These are phyloP conservation scores for Choloepus didactylus DNA, from an alignment of 2,797 vertebrate genomes.

Conservation along the genomic window DNA sequence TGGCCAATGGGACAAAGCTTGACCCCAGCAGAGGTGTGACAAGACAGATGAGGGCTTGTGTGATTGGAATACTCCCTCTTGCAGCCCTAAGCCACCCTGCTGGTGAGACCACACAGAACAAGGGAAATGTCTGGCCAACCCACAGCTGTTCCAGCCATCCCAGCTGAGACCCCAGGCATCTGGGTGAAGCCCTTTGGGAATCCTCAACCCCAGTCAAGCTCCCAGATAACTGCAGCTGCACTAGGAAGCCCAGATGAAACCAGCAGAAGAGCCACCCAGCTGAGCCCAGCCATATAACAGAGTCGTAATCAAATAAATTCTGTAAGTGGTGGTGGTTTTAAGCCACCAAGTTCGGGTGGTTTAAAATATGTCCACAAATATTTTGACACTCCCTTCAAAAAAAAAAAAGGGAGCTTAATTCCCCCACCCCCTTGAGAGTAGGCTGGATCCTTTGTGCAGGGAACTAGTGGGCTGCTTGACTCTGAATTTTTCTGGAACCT, in stretches of 20 bases:
- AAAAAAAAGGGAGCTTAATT: not conserved
- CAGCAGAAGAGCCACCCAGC: too few relatives aligned
- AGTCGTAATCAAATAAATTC: too few relatives aligned
- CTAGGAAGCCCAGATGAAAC: not conserved
- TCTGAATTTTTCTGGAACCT: constrained; percentile 45
- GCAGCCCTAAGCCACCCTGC: not conserved
- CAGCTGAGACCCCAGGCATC: too few relatives aligned
- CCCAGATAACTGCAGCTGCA: not conserved
- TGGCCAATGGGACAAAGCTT: too few relatives aligned
- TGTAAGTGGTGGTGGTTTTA: not conserved
- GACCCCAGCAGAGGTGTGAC: too few relatives aligned
- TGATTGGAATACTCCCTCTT: too few relatives aligned
- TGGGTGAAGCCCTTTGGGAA: not conserved
- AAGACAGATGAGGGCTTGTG: too few relatives aligned
- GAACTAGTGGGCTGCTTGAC: not conserved
- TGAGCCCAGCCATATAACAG: too few relatives aligned
- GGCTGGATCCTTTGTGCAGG: not conserved
- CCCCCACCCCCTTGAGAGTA: too few relatives aligned
- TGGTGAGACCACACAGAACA: not conserved
- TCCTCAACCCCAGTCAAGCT: not conserved
- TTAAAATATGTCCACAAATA: not conserved
- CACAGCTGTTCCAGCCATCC: too few relatives aligned
- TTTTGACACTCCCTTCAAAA: not conserved
- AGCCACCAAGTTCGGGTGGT: not conserved
- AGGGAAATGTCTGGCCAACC: not conserved